Evolutionary conservation across 2,113 vertebrate genomes (phyloP).

Genomic region (Rhinopomastus cyanomelas): DNA sequence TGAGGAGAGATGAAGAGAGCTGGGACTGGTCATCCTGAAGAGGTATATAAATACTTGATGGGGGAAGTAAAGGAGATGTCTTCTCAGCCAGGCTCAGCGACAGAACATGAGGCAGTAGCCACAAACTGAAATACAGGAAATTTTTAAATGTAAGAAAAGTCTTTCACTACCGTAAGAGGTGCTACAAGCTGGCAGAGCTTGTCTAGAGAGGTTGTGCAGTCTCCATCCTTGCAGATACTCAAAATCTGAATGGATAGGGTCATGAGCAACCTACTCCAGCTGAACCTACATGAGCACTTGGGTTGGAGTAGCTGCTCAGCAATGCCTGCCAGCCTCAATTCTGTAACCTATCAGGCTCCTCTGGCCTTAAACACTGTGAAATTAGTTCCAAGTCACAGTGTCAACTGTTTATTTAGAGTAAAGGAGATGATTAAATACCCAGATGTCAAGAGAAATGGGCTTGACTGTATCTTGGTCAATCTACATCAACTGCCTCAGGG

Average conservation of each 20-base stretch:
- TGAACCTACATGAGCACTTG: not conserved
- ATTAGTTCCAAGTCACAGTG: not conserved
- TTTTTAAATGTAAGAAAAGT: not conserved
- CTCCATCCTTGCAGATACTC: not conserved
- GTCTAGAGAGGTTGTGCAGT: not conserved
- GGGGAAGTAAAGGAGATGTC: not conserved
- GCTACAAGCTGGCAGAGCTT: not conserved
- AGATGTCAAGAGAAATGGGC: not conserved
- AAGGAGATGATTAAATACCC: not conserved
- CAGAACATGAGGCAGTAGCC: not conserved
- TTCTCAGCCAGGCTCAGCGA: not conserved
- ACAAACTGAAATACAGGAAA: not conserved
- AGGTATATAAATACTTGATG: not conserved
- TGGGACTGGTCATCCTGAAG: not conserved
- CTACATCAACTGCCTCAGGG: not conserved
- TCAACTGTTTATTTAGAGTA: not conserved
- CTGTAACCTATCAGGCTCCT: not conserved
- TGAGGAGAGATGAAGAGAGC: not conserved
- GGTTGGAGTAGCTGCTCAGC: accelerated
- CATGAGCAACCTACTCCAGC: not conserved
- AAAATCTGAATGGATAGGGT: not conserved
- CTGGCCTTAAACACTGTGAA: not conserved
- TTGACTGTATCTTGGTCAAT: not conserved
- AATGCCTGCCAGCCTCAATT: not conserved
- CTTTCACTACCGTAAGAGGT: not conserved